Evolutionary conservation across 64 coral and sea anemone species (phyloP).

Genomic region (Montipora cactus): DNA sequence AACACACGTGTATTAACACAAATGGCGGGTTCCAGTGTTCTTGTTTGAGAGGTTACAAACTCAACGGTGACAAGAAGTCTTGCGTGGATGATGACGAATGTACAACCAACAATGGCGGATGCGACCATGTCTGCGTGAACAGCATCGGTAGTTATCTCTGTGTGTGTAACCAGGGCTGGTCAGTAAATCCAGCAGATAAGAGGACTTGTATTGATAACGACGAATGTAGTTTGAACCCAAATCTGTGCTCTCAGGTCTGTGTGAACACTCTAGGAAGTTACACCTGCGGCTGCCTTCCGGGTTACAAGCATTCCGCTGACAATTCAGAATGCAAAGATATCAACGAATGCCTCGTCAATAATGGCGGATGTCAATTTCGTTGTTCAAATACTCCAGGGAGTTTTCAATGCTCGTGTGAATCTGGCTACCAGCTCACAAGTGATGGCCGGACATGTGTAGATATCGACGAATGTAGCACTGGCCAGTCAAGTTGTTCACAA

Average conservation of each 20-base stretch:
- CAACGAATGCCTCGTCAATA: constrained; percentile 65
- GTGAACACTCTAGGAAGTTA: constrained; percentile 75
- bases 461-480: constrained; percentile 37
- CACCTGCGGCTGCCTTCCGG: constrained; percentile 53
- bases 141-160: constrained; percentile 52
- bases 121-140: constrained; percentile 65
- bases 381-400: constrained; percentile 85
- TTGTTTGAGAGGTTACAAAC: constrained; percentile 56
- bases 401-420: constrained; percentile 71
- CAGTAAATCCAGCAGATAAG: constrained; percentile 13
- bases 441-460: constrained; percentile 71
- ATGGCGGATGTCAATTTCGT: constrained; percentile 75
- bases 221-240: constrained; percentile 63
- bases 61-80: constrained; percentile 44
- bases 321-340: constrained; percentile 59
- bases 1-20: constrained; percentile 71
- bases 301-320: constrained; percentile 50
- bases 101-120: constrained; percentile 62
- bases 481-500: constrained; percentile 54
- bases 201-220: constrained; percentile 62
- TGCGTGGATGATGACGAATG: constrained; percentile 76
- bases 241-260: constrained; percentile 50
- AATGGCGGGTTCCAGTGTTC: constrained; percentile 59
- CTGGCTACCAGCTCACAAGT: constrained; percentile 52
- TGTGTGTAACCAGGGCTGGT: constrained; percentile 62